Conservation (phyloP, 2,888 invertebrate genomes). For the Lithophane ornitopus region DNA sequence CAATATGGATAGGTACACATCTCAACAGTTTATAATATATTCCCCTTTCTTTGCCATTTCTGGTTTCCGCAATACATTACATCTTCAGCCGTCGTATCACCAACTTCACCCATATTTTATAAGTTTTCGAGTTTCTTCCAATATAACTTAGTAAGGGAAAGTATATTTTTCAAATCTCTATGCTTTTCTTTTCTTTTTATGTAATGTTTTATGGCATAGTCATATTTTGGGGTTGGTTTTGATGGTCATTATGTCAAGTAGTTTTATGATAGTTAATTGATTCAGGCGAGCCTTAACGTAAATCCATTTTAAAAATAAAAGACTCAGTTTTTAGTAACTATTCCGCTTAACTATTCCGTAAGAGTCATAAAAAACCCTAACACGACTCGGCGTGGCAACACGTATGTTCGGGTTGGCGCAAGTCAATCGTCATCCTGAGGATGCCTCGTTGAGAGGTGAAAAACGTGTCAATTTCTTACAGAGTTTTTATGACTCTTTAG, state of each 20-base stretch:
- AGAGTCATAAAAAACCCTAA: no score
- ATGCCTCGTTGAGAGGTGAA: no score
- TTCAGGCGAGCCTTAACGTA: no score
- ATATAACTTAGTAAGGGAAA: constrained; percentile 63
- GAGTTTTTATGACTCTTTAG: no score
- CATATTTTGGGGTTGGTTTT: constrained; percentile 25
- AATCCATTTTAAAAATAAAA: no score
- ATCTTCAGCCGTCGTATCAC: constrained; percentile 65
- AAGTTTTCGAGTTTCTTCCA: constrained; percentile 66
- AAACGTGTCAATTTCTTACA: no score
- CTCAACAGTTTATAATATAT: constrained; percentile 58
- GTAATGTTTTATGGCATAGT: constrained; percentile 42
- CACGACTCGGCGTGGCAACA: no score
- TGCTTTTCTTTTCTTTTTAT: constrained; percentile 54
- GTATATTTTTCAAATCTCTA: constrained; percentile 57
- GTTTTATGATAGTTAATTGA: not conserved
- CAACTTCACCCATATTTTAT: constrained; percentile 68
- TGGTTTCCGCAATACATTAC: constrained; percentile 63
- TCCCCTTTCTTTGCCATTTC: constrained; percentile 54
- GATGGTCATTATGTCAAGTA: not conserved
- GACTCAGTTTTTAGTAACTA: no score
- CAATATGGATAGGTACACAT: constrained; percentile 21
- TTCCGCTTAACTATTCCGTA: no score
- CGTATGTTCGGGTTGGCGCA: no score
- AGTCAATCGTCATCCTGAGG: no score